These are phyloP conservation scores for Taeniopygia guttata DNA, from an alignment of 2,797 vertebrate species.

Conservation along the genomic window DNA sequence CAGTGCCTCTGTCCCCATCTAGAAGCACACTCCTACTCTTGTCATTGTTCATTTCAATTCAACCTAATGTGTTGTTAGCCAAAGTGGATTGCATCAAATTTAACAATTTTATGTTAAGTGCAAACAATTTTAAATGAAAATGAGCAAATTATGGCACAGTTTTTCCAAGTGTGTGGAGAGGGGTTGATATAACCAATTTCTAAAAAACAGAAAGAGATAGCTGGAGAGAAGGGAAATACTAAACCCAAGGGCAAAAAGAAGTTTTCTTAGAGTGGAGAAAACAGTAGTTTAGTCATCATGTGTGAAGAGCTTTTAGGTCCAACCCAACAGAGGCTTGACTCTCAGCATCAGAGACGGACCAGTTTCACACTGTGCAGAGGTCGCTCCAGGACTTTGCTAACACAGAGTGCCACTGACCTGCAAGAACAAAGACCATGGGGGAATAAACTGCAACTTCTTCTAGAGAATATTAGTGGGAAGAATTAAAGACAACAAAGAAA, in stretches of 20 bases:
- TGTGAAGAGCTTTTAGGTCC: neutral
- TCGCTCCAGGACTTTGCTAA: neutral
- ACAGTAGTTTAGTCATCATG: neutral
- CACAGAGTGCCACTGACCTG: neutral
- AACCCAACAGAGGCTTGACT: neutral
- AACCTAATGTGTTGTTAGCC: neutral
- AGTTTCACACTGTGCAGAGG: fast-evolving
- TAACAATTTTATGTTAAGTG: too few species aligned
- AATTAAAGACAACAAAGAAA: neutral
- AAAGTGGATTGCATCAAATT: neutral
- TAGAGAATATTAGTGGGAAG: neutral
- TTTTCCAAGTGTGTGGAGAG: neutral
- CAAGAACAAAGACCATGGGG: neutral
- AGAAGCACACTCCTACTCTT: neutral
- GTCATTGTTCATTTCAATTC: neutral
- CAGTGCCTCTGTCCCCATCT: too few species aligned
- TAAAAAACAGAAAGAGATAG: neutral
- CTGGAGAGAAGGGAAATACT: neutral
- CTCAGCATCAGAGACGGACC: neutral
- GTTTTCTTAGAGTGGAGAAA: neutral
- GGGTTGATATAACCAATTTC: neutral
- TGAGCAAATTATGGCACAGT: neutral
- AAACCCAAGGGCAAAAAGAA: neutral
- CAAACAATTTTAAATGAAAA: neutral
- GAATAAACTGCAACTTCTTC: neutral